These are phyloP conservation scores for Ivindomyrus marchei DNA, from an alignment of 2,113 vertebrate species.

Conservation along the genomic window DNA sequence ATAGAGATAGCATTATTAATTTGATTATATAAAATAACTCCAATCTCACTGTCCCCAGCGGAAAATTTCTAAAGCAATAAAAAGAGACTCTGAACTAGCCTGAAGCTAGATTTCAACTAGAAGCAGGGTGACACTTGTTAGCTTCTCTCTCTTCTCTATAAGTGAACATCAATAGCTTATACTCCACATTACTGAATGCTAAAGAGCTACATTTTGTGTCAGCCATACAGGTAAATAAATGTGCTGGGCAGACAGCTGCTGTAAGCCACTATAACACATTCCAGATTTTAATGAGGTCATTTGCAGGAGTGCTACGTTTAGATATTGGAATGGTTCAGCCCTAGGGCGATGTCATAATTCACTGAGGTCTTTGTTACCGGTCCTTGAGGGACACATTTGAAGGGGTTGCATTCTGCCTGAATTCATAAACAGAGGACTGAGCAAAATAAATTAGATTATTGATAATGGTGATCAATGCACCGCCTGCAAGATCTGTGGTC, in stretches of 20 bases:
- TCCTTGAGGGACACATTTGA: background rate
- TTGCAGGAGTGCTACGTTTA: background rate
- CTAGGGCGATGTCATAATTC: background rate
- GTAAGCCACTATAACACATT: background rate
- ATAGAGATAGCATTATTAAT: slow-evolving; percentile 21
- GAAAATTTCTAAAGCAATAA: background rate
- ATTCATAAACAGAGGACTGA: background rate
- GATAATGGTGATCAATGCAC: background rate
- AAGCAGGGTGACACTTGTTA: background rate
- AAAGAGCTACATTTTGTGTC: slow-evolving; percentile 7
- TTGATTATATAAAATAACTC: slow-evolving; percentile 28
- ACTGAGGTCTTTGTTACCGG: background rate
- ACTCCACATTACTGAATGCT: background rate
- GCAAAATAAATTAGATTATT: background rate
- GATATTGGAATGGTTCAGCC: background rate
- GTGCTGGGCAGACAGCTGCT: background rate
- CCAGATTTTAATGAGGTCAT: slow-evolving; percentile 11
- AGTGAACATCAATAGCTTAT: background rate
- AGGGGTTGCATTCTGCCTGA: background rate
- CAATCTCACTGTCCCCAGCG: slow-evolving; percentile 7
- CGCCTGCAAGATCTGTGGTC: background rate
- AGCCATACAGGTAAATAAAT: slow-evolving; percentile 12
- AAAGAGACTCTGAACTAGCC: background rate
- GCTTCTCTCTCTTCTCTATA: background rate
- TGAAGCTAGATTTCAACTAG: background rate